Base-by-base conservation (phyloP, 1,140 invertebrate genomes). In the Hyles vespertilio region DNA sequence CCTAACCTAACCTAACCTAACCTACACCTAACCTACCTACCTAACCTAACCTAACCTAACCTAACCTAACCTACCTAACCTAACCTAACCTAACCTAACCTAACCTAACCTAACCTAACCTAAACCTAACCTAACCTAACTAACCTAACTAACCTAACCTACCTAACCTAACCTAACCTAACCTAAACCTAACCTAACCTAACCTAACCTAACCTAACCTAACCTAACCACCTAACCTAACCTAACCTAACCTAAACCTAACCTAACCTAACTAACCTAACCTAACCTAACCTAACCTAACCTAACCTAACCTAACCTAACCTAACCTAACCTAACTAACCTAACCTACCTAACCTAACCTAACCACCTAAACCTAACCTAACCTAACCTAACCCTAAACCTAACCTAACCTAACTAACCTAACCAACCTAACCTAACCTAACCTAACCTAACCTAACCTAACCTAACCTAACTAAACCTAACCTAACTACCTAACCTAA, bases 341-440 rank as follows among this genome's bases (percentile, higher is more conserved):
- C 48, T 49, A 49, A 49, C 48, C 48, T 49, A 49, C 48, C 48
- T 49, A 49, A 49, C 48, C 48, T 49, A 49, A 49, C 48, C 48
- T 22, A 49, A 49, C 48, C 48, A n/a, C n/a, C n/a, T n/a, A 6
- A 49, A 49, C 48, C 48, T 22, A 49, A 52, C 51, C 51, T 53
- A 49, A 49, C 51, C 57, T 59, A 52, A 49, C 48, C 48, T 49
- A n/a, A 49, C 11, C 48, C 48, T 49, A 49, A 49, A 10, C 48
- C 22, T n/a, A 49, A 49, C 48, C 48, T 49, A 49, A 49, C 48
- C 48, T 49, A 49, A 49, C 68, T 70, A 70, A 70, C 67, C 67
- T 70, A 70, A 70, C 67, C 67, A 69, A 69, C 67, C 67, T 69
- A 68, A 68, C 59, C 56, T 65, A 65, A 65, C 63, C 63, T 57